Percentiles rank a stretch among this genome's conserved stretches.
Conservation (phyloP, 2,113 vertebrate genomes). For the Tilapia sparmanii region DNA sequence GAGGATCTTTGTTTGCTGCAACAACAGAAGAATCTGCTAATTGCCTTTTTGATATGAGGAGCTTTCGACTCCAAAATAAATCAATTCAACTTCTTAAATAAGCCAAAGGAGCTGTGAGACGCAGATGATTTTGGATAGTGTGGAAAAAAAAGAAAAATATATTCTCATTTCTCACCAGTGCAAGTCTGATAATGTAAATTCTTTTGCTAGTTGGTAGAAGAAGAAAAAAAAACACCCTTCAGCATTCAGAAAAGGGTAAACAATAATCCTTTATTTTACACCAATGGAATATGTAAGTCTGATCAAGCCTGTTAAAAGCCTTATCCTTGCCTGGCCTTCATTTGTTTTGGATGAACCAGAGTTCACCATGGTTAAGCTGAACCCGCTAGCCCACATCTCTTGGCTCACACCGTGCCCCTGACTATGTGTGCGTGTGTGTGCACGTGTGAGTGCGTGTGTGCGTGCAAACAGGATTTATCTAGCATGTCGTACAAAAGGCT, state of each 20-base stretch:
- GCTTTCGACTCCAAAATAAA: slow-evolving; percentile 58
- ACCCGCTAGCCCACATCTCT: slow-evolving; percentile 59
- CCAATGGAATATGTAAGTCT: slow-evolving; percentile 4
- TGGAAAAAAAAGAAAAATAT: background rate
- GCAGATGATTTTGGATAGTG: background rate
- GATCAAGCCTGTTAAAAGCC: slow-evolving; percentile 6
- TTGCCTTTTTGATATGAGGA: slow-evolving; percentile 56
- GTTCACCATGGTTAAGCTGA: slow-evolving; percentile 66
- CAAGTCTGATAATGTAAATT: background rate
- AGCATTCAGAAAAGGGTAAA: background rate
- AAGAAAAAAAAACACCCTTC: background rate
- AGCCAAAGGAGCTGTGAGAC: slow-evolving; percentile 7
- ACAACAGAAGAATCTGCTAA: slow-evolving; percentile 60
- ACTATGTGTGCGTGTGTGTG: background rate
- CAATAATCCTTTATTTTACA: background rate
- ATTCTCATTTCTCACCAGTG: background rate
- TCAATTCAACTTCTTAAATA: slow-evolving; percentile 50
- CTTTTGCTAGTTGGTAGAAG: background rate
- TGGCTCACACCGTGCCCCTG: slow-evolving; percentile 42
- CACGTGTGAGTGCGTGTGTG: slow-evolving; percentile 12
- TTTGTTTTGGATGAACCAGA: slow-evolving; percentile 51
- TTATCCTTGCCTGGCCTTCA: background rate
- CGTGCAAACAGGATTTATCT: slow-evolving; percentile 61
- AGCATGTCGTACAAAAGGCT: slow-evolving; percentile 53
- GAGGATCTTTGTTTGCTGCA: slow-evolving; percentile 59